Base-by-base conservation (phyloP, 1,140 invertebrate genomes). In the Ceratina australensis region DNA sequence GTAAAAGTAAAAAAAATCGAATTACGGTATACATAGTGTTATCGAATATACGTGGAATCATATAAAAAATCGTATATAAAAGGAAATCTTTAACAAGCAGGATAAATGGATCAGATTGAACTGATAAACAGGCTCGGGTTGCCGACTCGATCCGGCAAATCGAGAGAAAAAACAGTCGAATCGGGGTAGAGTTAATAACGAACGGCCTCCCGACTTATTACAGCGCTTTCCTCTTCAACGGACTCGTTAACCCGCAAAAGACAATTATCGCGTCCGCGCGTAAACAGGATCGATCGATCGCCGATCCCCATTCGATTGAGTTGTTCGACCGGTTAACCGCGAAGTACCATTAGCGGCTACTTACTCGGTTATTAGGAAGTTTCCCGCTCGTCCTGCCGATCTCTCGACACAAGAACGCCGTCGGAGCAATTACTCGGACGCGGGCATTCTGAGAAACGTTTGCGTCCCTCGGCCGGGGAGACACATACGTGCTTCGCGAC, bases 331-430 rank as follows among this genome's bases (percentile, higher is more conserved):
- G 74, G 74, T 77, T 77, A 71, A 77, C 74, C 74, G 67, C 42
- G 47, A 16, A 61, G 74, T 13, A 77, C 74, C 74, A 77, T 77
- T 77, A 77, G 67, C 74, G 74, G 74, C 74, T 77, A 77, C 74
- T 77, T 71, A 71, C 50, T 49, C 33, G 67, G 57, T 76, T 76
- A 76, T 76, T 76, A 76, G 74, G 74, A 76, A 76, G 74, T 76
- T 76, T 76, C 64, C 65, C 56, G 42, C 64, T 76, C 56, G 65
- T 76, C 69, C 42, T 24, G 54, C 57, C 66, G 66, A 76, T 72
- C 47, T 72, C 52, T 73, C 63, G 61, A 66, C 74, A 42, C 56
- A 72, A 78, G 50, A 24, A 20, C 57, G 22, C 72, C 57, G 54
- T 61, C 28, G n/a, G 56, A 72, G 64, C 61, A 73, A 73, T 83